phyloP scores from a whole-genome alignment of 2,797 vertebrate genomes.

The Chiloscyllium punctatum region DNA sequence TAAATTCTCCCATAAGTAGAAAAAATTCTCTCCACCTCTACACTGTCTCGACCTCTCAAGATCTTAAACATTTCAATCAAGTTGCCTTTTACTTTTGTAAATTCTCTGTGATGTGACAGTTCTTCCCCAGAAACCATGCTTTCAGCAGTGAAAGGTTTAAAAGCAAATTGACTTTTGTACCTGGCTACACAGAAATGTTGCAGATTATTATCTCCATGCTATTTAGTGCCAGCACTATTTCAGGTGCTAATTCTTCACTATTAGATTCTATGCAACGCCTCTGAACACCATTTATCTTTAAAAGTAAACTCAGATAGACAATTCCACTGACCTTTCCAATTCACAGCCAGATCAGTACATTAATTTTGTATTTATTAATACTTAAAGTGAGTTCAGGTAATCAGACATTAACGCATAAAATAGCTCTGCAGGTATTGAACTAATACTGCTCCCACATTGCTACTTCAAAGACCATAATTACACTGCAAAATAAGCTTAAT shows the following conservation, averaged over 20 bases:
- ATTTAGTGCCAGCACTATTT: background rate
- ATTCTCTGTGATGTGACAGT: no score
- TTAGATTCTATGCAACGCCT: background rate
- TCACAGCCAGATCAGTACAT: background rate
- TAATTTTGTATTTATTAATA: conserved; percentile 22
- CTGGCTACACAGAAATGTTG: background rate
- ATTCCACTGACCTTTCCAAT: background rate
- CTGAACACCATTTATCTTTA: conserved; percentile 8
- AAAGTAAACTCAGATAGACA: background rate
- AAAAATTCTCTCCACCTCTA: no score
- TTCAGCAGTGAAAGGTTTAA: background rate
- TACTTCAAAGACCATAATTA: background rate
- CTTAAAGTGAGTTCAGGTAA: background rate
- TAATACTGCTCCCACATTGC: conserved; percentile 14
- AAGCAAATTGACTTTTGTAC: background rate
- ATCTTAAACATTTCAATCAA: no score
- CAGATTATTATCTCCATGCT: background rate
- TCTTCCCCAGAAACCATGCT: background rate
- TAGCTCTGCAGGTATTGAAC: background rate
- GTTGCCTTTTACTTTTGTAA: no score
- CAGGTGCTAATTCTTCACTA: background rate
- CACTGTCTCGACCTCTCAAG: no score
- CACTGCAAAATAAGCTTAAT: conserved; percentile 3
- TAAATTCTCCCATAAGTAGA: no score
- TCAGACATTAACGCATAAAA: background rate